phyloP scores from a whole-genome alignment of 2,113 vertebrate genomes.

The Eurypyga helias region DNA sequence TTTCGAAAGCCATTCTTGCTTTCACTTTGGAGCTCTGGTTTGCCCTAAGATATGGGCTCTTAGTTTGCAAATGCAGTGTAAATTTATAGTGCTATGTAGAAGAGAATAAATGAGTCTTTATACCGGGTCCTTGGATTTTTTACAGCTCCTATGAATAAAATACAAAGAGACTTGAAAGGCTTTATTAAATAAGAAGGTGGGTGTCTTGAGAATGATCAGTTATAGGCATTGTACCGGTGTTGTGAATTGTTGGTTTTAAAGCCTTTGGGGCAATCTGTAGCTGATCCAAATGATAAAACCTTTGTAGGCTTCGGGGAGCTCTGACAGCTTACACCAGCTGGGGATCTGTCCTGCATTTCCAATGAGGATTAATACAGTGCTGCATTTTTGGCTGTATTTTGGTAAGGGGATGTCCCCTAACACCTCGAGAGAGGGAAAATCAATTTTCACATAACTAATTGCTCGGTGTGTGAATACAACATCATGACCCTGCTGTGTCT shows the following conservation, averaged over 20 bases:
- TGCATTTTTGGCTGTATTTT: not conserved
- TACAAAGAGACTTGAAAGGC: constrained; percentile 44
- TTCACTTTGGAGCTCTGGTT: constrained; percentile 37
- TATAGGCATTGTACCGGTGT: not conserved
- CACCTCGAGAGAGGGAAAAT: not conserved
- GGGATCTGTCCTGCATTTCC: not conserved
- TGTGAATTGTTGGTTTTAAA: constrained; percentile 9
- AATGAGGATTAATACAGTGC: rapidly evolving
- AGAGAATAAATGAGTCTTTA: constrained; percentile 70
- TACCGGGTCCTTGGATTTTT: constrained; percentile 34
- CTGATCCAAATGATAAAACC: constrained; percentile 7
- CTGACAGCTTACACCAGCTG: not conserved
- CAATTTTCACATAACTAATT: not conserved
- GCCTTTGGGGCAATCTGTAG: constrained; percentile 7
- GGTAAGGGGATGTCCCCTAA: not conserved
- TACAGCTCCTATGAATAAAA: constrained; percentile 68
- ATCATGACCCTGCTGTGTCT: not conserved
- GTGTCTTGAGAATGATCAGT: constrained; percentile 20
- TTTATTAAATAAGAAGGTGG: constrained; percentile 58
- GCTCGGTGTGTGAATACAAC: not conserved
- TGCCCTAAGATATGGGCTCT: constrained; percentile 54
- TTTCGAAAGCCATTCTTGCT: constrained; percentile 33
- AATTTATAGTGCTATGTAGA: constrained; percentile 57
- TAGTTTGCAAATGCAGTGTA: constrained; percentile 61
- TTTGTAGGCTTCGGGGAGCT: not conserved